Evolutionary conservation across 2,888 invertebrate species (phyloP).

Genomic region (Drosophila pullipes): DNA sequence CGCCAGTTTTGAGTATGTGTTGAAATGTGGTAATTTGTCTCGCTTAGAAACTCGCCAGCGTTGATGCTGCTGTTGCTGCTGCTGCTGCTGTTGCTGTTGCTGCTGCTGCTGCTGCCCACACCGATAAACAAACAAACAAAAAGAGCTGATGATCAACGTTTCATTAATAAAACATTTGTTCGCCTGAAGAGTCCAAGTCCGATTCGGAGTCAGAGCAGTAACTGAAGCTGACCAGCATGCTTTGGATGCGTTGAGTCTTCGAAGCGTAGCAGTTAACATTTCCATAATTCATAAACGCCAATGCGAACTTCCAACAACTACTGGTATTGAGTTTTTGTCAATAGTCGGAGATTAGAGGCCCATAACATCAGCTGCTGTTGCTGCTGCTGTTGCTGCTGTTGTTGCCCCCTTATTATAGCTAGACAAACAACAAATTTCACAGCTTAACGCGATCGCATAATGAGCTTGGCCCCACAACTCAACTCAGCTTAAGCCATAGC

Average conservation of each 20-base stretch:
- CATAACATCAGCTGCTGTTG: constrained; percentile 46
- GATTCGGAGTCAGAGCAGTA: not conserved
- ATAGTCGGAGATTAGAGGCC: constrained; percentile 73
- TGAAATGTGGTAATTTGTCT: constrained; percentile 81
- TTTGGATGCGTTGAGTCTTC: constrained; percentile 49
- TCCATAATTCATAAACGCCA: constrained; percentile 81
- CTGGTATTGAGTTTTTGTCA: constrained; percentile 83
- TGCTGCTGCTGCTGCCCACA: constrained; percentile 46
- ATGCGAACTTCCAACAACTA: constrained; percentile 79
- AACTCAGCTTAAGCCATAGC: constrained; percentile 6
- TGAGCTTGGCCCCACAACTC: constrained; percentile 59
- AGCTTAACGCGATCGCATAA: constrained; percentile 84
- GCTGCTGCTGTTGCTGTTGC: not conserved
- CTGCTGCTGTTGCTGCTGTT: constrained; percentile 11
- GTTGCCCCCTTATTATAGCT: constrained; percentile 56
- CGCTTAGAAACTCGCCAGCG: constrained; percentile 71
- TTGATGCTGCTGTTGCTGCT: constrained; percentile 11
- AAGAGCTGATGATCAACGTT: constrained; percentile 58
- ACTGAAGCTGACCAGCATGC: constrained; percentile 37
- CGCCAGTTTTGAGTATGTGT: constrained; percentile 77
- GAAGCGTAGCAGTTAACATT: constrained; percentile 57
- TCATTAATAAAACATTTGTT: constrained; percentile 83
- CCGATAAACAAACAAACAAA: constrained; percentile 23
- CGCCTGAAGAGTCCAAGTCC: constrained; percentile 47
- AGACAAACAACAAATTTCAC: constrained; percentile 82